Evolutionary conservation across 2,888 invertebrate genomes (phyloP), one percentile per base, ranked within the genome.

Genomic region (Candidula unifasciata): DNA sequence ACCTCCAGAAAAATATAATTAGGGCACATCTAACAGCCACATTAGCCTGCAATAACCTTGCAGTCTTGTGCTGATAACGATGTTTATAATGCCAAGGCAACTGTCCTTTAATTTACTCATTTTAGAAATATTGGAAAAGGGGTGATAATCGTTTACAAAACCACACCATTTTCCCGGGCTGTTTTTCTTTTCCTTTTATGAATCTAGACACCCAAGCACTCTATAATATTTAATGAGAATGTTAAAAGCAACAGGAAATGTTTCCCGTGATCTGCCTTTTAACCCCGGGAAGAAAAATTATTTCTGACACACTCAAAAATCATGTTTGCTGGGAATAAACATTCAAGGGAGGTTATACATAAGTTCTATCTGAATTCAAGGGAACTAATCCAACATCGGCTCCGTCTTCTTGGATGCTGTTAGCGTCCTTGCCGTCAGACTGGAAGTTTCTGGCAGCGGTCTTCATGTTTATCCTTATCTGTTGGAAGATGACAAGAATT

Each of bases 401-500:
- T 0, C 82, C 82, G 44, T 82, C 82, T 60, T 82, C 82, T 3
- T 74, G 74, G 37, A 82, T 74, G 74, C 66, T 82, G 71, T 80
- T 69, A 18, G 69, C 27, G 37, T 57, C 73, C 35, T 71, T 82
- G 37, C 37, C 60, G 18, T 73, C 82, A 0, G 60, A 3, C n/a
- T 73, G 69, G 37, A 21, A 60, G 6, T 73, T 33, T 57, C 74
- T 33, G 27, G 57, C 76, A 27, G 30, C 60, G 6, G 76, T 66
- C 54, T 79, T 83, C 35, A 83, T 81, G 74, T 90, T 90, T 30
- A 84, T 80, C 52, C 87, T 81, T 8, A 85, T 54, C 78, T 88
- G 87, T 44, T 87, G 69, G 77, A 85, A 83, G n/a, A 90, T 89
- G 77, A 88, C 87, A 60, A 89, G 71, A 2, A 89, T 81, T 83